These are phyloP conservation scores for Encarsia formosa DNA, from an alignment of 2,888 invertebrate species.

Conservation along the genomic window DNA sequence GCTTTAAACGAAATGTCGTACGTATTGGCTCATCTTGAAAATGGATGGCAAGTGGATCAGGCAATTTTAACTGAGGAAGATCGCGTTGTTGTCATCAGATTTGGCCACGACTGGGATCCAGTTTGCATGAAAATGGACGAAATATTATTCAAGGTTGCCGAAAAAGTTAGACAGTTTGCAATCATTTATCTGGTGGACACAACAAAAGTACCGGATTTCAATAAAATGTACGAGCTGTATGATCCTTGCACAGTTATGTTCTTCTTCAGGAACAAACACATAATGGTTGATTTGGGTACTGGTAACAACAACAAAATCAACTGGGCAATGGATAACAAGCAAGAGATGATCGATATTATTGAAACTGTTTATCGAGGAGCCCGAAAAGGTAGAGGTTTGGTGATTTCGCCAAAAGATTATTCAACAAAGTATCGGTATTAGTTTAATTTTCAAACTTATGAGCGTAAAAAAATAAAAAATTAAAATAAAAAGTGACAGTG, in stretches of 20 bases:
- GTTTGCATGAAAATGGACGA: constrained; percentile 99
- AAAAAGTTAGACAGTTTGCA: constrained; percentile 98
- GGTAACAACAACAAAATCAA: constrained; percentile 99
- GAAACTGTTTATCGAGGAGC: constrained; percentile 98
- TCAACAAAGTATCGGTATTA: constrained; percentile 99
- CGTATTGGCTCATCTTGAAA: constrained; percentile 98
- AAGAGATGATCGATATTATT: constrained; percentile 98
- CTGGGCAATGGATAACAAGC: constrained; percentile 97
- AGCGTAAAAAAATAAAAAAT: too few relatives aligned
- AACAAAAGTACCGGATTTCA: constrained; percentile 96
- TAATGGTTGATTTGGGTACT: constrained; percentile 99
- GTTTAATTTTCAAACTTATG: too few relatives aligned
- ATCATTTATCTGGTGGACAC: constrained; percentile 97
- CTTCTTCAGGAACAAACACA: constrained; percentile 99
- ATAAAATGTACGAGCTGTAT: constrained; percentile 98
- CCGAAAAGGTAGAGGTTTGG: constrained; percentile 97
- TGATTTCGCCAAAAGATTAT: constrained; percentile 99
- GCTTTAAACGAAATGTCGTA: constrained; percentile 99
- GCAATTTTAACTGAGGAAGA: constrained; percentile 98
- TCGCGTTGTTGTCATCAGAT: constrained; percentile 94
- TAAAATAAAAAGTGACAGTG: too few relatives aligned
- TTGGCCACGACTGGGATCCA: constrained; percentile 99
- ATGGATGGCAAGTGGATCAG: constrained; percentile 99
- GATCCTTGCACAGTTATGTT: constrained; percentile 99
- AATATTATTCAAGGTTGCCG: constrained; percentile 90